Base-by-base conservation (phyloP, 92 coral and sea anemone species). In the Phenganax stokvisi region DNA sequence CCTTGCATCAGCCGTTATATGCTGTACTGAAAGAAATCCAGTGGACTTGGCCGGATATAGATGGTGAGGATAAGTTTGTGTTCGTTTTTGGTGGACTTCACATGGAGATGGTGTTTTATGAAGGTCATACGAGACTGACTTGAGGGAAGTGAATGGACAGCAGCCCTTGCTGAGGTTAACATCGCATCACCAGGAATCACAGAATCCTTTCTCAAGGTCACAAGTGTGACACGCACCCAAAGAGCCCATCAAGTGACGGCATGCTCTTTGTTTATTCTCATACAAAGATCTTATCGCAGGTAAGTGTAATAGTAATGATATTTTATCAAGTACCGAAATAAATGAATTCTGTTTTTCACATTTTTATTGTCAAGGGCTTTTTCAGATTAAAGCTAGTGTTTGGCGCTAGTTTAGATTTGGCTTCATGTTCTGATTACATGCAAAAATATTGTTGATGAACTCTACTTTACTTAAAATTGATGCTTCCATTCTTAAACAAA, bases 21-120 rank as follows among this genome's bases (percentile, higher is more conserved):
- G 75, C 75, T 13, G 74, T 68, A 13, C 37, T 51, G 27, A 68
- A 68, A 28, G 20, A 68, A 68, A 68, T 68, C 10, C 74, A 68
- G 28, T 68, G 74, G 74, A 68, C 12, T 15, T 68, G 74, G 74
- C 51, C 51, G 51, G 12, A 68, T n/a, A 28, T 28, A 30, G 6
- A 68, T 28, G 74, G 74, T 28, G 74, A 68, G 74, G 20, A 17
- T 10, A 68, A 68, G 20, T 68, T 68, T 68, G 54, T 68, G 8
- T 10, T 68, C 27, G 20, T 68, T 10, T 28, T 68, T 68, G 74
- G 74, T 68, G 74, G 74, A 5, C 74, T 68, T 10, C 74, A 28
- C 16, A 57, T 57, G 8, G 74, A 68, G 74, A 28, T 28, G 74
- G 74, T 54, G 12, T 10, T 15, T 28, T 27, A 12, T 59, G 65